These are phyloP conservation scores for Acanthacorydalis orientalis DNA, from an alignment of 2,888 invertebrate species.

Conservation along the genomic window DNA sequence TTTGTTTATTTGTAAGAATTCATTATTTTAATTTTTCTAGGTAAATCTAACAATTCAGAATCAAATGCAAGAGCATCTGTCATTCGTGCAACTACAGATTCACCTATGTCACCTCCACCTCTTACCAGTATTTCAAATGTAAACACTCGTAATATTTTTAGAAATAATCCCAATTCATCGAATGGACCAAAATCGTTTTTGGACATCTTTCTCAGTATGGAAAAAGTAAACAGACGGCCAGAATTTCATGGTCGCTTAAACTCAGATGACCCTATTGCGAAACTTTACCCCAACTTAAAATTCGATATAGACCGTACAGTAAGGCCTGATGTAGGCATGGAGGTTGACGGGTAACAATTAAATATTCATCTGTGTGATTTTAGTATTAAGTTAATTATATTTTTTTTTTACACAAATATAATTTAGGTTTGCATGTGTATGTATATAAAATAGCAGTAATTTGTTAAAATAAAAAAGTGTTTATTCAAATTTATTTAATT, in stretches of 20 bases:
- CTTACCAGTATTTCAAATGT: conserved; percentile 20
- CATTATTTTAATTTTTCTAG: conserved; percentile 13
- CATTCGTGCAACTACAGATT: conserved; percentile 66
- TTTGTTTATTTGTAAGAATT: conserved; percentile 6
- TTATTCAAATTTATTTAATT: too few species aligned
- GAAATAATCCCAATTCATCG: conserved; percentile 14
- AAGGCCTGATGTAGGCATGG: conserved; percentile 22
- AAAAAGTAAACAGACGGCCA: conserved; percentile 26
- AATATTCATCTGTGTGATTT: too few species aligned
- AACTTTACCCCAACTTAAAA: conserved; percentile 57
- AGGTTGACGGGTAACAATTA: conserved; percentile 13
- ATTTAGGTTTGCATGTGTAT: too few species aligned
- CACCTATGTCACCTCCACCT: conserved; percentile 68
- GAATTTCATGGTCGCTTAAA: conserved; percentile 41
- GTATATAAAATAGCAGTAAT: too few species aligned
- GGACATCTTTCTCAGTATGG: conserved; percentile 47
- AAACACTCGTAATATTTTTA: conserved; percentile 12
- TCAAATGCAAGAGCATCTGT: conserved; percentile 27
- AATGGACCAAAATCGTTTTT: conserved; percentile 35
- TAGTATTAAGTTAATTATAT: too few species aligned
- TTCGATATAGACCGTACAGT: conserved; percentile 27
- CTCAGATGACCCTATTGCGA: conserved; percentile 40
- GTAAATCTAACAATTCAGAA: conserved; percentile 21
- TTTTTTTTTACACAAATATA: too few species aligned
- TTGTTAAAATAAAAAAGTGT: too few species aligned